These are phyloP conservation scores for Scarus forsteni DNA, from an alignment of 2,797 vertebrate species.

Conservation along the genomic window DNA sequence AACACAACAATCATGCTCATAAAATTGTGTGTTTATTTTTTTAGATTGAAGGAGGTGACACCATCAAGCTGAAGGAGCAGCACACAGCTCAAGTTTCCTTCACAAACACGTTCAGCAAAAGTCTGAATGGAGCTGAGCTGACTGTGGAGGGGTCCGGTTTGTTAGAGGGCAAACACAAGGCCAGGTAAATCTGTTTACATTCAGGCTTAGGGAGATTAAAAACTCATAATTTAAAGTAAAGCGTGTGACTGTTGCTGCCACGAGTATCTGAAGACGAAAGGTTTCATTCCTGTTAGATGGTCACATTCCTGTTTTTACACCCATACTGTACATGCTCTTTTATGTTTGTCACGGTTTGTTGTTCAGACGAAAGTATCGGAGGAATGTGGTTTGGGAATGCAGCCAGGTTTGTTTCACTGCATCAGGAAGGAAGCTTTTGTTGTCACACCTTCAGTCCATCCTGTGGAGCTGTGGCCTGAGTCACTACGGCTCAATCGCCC, in stretches of 20 bases:
- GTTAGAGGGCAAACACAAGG: constrained; percentile 52
- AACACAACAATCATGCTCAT: not conserved
- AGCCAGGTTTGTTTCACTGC: constrained; percentile 15
- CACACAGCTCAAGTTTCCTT: constrained; percentile 54
- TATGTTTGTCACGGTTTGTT: not conserved
- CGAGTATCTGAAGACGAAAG: not conserved
- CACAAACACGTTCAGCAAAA: constrained; percentile 45
- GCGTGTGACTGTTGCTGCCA: not conserved
- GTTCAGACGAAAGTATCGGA: not conserved
- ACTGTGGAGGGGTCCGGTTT: constrained; percentile 66
- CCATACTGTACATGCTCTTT: not conserved
- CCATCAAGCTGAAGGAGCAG: constrained; percentile 46
- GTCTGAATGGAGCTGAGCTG: constrained; percentile 55
- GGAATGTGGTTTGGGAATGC: constrained; percentile 55
- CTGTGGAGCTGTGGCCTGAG: too few relatives aligned
- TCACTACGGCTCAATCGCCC: too few relatives aligned
- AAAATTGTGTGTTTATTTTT: not conserved
- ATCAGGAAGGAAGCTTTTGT: not conserved
- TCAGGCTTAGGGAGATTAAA: not conserved
- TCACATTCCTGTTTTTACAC: constrained; percentile 18
- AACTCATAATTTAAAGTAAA: not conserved
- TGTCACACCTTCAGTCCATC: not conserved
- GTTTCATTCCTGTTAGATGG: not conserved
- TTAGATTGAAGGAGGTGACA: constrained; percentile 70
- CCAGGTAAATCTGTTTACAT: constrained; percentile 47